phyloP scores from a whole-genome alignment of 2,888 invertebrate species.

The Ophion costatus region DNA sequence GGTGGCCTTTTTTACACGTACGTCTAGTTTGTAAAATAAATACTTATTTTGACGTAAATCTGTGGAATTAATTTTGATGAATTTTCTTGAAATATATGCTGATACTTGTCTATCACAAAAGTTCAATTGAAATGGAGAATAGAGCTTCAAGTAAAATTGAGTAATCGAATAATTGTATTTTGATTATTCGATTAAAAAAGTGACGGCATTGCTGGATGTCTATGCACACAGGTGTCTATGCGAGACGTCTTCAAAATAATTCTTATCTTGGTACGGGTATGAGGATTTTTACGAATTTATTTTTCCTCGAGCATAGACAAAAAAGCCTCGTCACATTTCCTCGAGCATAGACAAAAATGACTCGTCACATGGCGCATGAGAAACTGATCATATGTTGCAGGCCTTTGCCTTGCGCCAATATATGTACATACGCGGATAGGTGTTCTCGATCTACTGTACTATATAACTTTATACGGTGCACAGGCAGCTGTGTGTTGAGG shows the following conservation, averaged over 20 bases:
- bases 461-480: conserved; percentile 44
- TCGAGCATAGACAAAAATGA: neutral
- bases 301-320: neutral
- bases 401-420: conserved; percentile 50
- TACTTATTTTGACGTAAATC: too few relatives aligned
- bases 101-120: too few relatives aligned
- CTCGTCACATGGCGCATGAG: conserved; percentile 55
- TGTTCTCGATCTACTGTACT: conserved; percentile 42
- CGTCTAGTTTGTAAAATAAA: too few relatives aligned
- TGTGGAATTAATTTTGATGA: too few relatives aligned
- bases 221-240: conserved; percentile 36
- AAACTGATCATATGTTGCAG: conserved; percentile 51
- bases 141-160: too few relatives aligned
- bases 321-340: conserved; percentile 6
- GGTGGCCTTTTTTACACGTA: too few relatives aligned
- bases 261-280: neutral
- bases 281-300: conserved; percentile 1
- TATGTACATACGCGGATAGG: conserved; percentile 30
- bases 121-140: too few relatives aligned
- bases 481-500: conserved; percentile 75
- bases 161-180: too few relatives aligned
- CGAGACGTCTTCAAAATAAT: conserved; percentile 7
- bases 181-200: neutral
- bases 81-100: too few relatives aligned
- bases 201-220: conserved; percentile 1